These are phyloP conservation scores for Heliconius hortense DNA, from an alignment of 2,888 invertebrate genomes.

Conservation along the genomic window DNA sequence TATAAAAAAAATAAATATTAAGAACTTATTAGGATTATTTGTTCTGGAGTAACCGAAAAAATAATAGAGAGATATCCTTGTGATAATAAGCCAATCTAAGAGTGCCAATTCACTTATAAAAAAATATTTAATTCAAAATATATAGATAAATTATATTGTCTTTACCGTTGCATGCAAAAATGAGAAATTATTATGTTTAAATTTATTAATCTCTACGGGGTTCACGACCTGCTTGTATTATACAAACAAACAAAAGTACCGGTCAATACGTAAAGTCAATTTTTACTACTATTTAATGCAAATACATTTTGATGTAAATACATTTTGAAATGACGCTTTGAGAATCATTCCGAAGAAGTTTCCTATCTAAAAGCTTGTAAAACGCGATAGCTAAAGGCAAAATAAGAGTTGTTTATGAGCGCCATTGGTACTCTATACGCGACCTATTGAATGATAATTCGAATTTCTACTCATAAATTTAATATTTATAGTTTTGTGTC, in stretches of 20 bases:
- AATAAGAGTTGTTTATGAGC: conserved; percentile 51
- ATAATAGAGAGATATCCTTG: too few relatives aligned
- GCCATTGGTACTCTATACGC: conserved; percentile 31
- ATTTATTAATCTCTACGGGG: background rate
- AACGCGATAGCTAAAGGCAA: conserved; percentile 52
- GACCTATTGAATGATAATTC: conserved; percentile 39
- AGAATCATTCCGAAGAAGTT: conserved; percentile 26
- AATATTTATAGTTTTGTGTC: conserved; percentile 35
- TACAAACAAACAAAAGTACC: background rate
- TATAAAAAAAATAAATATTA: too few relatives aligned
- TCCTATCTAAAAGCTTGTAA: conserved; percentile 51
- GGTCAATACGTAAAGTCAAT: conserved; percentile 1
- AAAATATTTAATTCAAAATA: background rate
- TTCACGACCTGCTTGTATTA: background rate
- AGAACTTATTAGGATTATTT: too few relatives aligned
- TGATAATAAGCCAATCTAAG: too few relatives aligned
- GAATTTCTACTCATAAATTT: conserved; percentile 32
- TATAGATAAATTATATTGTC: background rate
- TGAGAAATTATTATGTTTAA: background rate
- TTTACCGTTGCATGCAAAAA: too few relatives aligned
- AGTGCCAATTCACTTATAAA: background rate
- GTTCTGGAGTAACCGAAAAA: too few relatives aligned
- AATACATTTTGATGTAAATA: conserved; percentile 33
- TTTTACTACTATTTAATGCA: too few relatives aligned
- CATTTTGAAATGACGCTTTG: conserved; percentile 21